A percentile compares a stretch with the other conserved stretches of the same genome.
Evolutionary conservation across 2,797 vertebrate species (phyloP).

Genomic region (Glossophaga mutica): DNA sequence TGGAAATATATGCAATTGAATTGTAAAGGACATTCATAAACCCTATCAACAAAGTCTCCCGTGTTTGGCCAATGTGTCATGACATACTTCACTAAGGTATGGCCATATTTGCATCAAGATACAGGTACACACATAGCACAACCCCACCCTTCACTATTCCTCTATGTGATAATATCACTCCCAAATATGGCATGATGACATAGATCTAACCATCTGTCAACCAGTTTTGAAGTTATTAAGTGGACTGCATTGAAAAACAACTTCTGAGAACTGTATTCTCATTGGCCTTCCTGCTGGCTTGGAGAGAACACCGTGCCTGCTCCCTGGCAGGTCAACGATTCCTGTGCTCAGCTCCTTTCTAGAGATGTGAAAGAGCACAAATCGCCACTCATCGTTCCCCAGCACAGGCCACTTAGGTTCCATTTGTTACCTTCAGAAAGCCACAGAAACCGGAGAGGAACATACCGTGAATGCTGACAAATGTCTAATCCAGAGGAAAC

Average conservation of each 20-base stretch:
- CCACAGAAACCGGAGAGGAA: conserved; percentile 87
- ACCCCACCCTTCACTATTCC: not conserved
- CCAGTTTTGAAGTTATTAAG: conserved; percentile 80
- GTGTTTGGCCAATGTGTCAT: not conserved
- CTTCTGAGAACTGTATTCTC: conserved; percentile 88
- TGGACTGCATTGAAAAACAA: conserved; percentile 84
- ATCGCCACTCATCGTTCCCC: conserved; percentile 88
- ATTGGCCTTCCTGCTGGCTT: conserved; percentile 86
- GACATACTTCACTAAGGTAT: not conserved
- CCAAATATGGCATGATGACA: conserved; percentile 62
- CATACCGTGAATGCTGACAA: conserved; percentile 84
- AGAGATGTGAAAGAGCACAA: conserved; percentile 81
- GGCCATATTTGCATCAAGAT: not conserved
- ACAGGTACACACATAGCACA: not conserved
- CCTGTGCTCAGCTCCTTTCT: conserved; percentile 78
- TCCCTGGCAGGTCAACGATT: conserved; percentile 97
- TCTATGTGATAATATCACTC: conserved; percentile 48
- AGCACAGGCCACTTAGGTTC: conserved; percentile 82
- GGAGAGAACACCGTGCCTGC: conserved; percentile 82
- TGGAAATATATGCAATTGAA: not conserved
- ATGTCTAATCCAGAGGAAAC: conserved; percentile 84
- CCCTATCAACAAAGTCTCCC: not conserved
- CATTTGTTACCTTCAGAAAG: conserved; percentile 81
- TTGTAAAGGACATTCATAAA: not conserved
- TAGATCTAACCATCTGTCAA: conserved; percentile 77